Evolutionary conservation across 1,140 invertebrate species (phyloP), one percentile per base, ranked within the genome.

Genomic region (Drosophila mayri): DNA sequence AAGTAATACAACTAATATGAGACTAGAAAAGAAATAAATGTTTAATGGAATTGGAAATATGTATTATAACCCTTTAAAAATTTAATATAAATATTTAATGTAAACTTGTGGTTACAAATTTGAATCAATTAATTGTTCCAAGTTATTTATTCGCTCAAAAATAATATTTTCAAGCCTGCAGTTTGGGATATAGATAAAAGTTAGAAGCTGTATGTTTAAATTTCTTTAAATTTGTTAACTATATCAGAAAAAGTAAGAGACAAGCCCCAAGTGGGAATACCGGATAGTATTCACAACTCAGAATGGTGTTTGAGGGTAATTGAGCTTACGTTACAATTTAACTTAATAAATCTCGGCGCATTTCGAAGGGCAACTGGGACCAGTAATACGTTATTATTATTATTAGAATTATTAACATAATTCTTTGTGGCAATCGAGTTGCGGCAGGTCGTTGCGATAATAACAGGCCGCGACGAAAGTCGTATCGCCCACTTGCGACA

Each of bases 371-470:
- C 64, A 66, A 63, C 63, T 66, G 63, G 65, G 28, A 43, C 46
- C 44, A 67, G 28, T 35, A 41, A 35, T 32, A 66, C 32, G 12
- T 54, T 50, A 30, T n/a, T 14, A 22, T 38, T 54, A 38, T 54
- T 38, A 54, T 7, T 30, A 30, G 28, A 30, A 30, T 7, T 30
- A 30, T 30, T 30, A 30, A 30, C 7, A 35, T 38, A 20, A 20
- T 7, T 38, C 20, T 2, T 14, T n/a, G n/a, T 28, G 35, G 25
- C 46, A 68, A 47, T 58, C 50, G 41, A 70, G 43, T 71, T 72
- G 68, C 37, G 68, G 68, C 70, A 72, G 66, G 70, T 72, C 70
- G 70, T 50, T 43, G 46, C 30, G 62, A 67, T 68, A 52, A 37
- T 68, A 62, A 35, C 30, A 25, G 37, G 32, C 57, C 14, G 35